A percentile compares a stretch with the other conserved stretches of the same genome.
Conservation (phyloP, 2,888 invertebrate species). For the Zygogramma bicolorata region DNA sequence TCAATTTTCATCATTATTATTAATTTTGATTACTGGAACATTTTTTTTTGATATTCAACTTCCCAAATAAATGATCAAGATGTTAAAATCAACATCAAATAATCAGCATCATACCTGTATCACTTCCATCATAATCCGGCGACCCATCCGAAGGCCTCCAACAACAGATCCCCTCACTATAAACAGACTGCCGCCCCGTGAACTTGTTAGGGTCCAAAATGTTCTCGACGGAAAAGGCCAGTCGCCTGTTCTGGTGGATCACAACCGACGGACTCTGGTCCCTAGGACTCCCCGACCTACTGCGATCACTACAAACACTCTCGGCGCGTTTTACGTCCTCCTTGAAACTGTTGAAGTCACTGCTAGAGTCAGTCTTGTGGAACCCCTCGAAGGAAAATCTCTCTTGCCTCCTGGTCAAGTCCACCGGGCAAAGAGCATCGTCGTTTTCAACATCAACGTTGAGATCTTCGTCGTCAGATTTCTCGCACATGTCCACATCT, state of each 20-base stretch:
- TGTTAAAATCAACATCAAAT: not conserved
- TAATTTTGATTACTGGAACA: no score
- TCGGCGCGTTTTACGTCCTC: slow-evolving; percentile 62
- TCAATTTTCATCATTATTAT: no score
- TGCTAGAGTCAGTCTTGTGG: slow-evolving; percentile 53
- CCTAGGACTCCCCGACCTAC: slow-evolving; percentile 64
- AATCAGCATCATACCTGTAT: slow-evolving; percentile 60
- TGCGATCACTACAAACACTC: slow-evolving; percentile 67
- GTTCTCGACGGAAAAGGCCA: slow-evolving; percentile 92
- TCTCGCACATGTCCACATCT: slow-evolving; percentile 63
- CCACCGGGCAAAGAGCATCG: slow-evolving; percentile 65
- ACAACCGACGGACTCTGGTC: slow-evolving; percentile 63
- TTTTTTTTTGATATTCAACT: no score
- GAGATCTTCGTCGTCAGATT: slow-evolving; percentile 59
- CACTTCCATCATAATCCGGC: slow-evolving; percentile 70
- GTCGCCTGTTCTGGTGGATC: slow-evolving; percentile 73
- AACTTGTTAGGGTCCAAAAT: slow-evolving; percentile 92
- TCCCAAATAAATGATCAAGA: no score
- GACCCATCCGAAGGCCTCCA: slow-evolving; percentile 69
- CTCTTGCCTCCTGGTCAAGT: slow-evolving; percentile 64
- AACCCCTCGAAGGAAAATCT: slow-evolving; percentile 59
- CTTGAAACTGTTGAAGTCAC: slow-evolving; percentile 58
- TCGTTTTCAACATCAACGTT: slow-evolving; percentile 67
- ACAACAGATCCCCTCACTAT: slow-evolving; percentile 67
- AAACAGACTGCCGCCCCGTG: slow-evolving; percentile 74